Percentiles rank a stretch among this genome's conserved stretches.
These are phyloP conservation scores for Capricornis sumatraensis DNA, from an alignment of 2,113 vertebrate species.

Conservation along the genomic window DNA sequence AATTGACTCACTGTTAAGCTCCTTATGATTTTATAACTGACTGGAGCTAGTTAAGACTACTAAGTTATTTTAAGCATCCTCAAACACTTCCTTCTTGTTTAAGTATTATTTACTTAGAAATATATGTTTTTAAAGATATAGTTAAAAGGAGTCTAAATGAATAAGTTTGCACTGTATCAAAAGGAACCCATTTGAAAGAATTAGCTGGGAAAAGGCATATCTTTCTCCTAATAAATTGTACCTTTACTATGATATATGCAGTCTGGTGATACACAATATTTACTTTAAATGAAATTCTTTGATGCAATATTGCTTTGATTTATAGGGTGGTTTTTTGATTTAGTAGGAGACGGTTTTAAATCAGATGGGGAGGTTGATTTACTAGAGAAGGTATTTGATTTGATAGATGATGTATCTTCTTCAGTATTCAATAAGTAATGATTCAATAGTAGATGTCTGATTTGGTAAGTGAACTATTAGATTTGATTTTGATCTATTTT, in stretches of 20 bases:
- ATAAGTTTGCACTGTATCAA: not conserved
- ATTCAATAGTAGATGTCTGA: slow-evolving; percentile 80
- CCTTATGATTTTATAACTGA: not conserved
- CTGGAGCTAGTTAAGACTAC: not conserved
- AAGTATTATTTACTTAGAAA: slow-evolving; percentile 28
- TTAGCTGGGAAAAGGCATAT: slow-evolving; percentile 38
- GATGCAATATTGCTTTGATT: slow-evolving; percentile 73
- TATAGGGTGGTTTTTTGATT: slow-evolving; percentile 79
- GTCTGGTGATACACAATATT: slow-evolving; percentile 60
- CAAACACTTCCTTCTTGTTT: not conserved
- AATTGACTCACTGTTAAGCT: not conserved
- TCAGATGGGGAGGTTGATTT: slow-evolving; percentile 80
- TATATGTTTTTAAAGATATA: not conserved
- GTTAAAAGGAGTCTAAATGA: not conserved
- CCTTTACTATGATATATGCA: slow-evolving; percentile 65
- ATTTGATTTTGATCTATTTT: slow-evolving; percentile 83
- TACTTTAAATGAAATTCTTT: slow-evolving; percentile 77
- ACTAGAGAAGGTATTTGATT: slow-evolving; percentile 74
- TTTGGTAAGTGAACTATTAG: slow-evolving; percentile 81
- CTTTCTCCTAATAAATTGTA: slow-evolving; percentile 71
- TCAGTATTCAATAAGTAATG: slow-evolving; percentile 79
- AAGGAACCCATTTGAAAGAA: not conserved
- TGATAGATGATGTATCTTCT: slow-evolving; percentile 81
- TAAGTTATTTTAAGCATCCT: not conserved
- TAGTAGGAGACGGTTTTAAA: slow-evolving; percentile 71